Percentiles rank a stretch among this genome's conserved stretches.
phyloP scores from a whole-genome alignment of 2,888 invertebrate genomes.

The Drosophila hamatofila region DNA sequence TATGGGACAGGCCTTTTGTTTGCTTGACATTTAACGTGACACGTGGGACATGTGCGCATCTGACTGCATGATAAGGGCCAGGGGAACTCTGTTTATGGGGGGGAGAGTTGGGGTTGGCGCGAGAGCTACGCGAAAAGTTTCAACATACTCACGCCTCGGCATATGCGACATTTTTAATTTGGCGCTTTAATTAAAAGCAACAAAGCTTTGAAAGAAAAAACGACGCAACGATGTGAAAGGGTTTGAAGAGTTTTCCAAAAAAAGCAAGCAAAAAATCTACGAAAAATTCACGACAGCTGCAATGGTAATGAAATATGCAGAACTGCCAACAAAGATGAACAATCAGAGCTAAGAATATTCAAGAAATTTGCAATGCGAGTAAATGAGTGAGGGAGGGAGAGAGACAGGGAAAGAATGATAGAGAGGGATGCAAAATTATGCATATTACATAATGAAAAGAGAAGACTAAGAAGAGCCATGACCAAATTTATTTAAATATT shows the following conservation, averaged over 20 bases:
- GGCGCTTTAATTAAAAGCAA: slow-evolving; percentile 74
- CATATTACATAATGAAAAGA: too few relatives aligned
- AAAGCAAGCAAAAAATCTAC: neutral
- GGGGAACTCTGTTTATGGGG: neutral
- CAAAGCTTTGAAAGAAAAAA: slow-evolving; percentile 57
- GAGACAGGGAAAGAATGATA: too few relatives aligned
- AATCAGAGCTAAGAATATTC: neutral
- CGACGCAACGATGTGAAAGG: slow-evolving; percentile 29
- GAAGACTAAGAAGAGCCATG: too few relatives aligned
- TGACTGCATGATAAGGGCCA: slow-evolving; percentile 36
- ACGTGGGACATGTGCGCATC: slow-evolving; percentile 69
- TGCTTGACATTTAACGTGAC: slow-evolving; percentile 76
- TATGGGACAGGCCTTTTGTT: slow-evolving; percentile 67
- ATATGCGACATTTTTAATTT: slow-evolving; percentile 69
- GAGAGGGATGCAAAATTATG: too few relatives aligned
- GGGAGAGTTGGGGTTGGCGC: neutral
- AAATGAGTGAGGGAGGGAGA: neutral
- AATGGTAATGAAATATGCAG: slow-evolving; percentile 29
- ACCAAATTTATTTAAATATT: too few relatives aligned
- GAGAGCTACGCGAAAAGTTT: slow-evolving; percentile 53
- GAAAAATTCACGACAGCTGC: slow-evolving; percentile 10
- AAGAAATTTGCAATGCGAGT: neutral
- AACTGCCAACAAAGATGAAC: slow-evolving; percentile 12
- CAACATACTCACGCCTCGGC: slow-evolving; percentile 28
- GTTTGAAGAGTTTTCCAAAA: slow-evolving; percentile 21